phyloP scores from a whole-genome alignment of 2,113 vertebrate genomes.

The Ptychochromis oligacanthus region DNA sequence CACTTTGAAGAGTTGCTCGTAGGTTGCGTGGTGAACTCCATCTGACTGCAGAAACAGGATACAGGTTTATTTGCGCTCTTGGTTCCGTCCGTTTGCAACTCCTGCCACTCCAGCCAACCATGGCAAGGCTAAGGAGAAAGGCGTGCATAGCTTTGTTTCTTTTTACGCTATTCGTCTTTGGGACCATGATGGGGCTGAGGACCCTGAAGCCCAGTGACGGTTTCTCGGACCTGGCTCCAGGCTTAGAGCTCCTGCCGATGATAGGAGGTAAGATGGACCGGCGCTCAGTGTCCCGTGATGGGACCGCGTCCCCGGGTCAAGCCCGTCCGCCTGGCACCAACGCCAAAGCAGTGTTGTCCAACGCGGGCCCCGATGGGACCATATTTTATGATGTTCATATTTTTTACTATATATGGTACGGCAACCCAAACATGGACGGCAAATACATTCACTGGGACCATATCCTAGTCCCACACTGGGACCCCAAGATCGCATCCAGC shows the following conservation, averaged over 20 bases:
- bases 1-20: background rate
- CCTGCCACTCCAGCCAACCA: conserved; percentile 47
- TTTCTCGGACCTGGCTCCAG: conserved; percentile 83
- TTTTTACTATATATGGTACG: conserved; percentile 92
- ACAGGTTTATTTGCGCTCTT: conserved; percentile 18
- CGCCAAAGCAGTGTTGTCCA: conserved; percentile 73
- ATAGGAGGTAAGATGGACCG: conserved; percentile 74
- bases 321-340: conserved; percentile 58
- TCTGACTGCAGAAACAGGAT: background rate
- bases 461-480: conserved; percentile 91
- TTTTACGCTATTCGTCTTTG: conserved; percentile 88
- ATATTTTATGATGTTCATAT: conserved; percentile 89
- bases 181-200: conserved; percentile 88
- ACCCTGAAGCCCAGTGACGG: conserved; percentile 86
- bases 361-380: conserved; percentile 73
- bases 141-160: conserved; percentile 86
- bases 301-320: conserved; percentile 66
- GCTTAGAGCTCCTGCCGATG: conserved; percentile 71
- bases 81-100: background rate
- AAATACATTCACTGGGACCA: conserved; percentile 90
- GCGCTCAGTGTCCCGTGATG: conserved; percentile 64
- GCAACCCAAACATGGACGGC: conserved; percentile 81
- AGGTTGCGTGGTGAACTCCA: conserved; percentile 19
- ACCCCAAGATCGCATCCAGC: conserved; percentile 90
- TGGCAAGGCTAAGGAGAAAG: conserved; percentile 86